Conservation (phyloP, 2,797 vertebrate species). For the Manis javanica region DNA sequence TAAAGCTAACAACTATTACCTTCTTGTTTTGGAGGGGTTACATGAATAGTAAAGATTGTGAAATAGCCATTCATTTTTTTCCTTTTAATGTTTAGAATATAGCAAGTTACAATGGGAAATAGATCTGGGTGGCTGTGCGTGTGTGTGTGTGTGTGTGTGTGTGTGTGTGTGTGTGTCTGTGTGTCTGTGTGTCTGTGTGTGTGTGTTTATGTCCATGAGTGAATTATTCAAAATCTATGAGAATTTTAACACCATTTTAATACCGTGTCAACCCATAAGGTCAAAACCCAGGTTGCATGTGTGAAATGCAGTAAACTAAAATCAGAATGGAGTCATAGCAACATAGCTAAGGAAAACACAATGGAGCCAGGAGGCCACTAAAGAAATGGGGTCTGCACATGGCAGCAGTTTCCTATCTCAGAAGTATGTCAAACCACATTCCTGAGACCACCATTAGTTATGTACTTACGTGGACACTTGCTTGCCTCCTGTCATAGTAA, state of each 20-base stretch:
- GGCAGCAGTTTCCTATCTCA: no score
- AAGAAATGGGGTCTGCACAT: no score
- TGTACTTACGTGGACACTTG: no score
- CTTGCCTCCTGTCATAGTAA: no score
- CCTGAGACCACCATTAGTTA: no score
- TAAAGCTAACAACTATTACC: background rate
- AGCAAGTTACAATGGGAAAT: background rate
- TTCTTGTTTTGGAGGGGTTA: background rate
- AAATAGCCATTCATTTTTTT: background rate
- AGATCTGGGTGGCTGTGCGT: background rate
- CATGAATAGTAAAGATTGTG: background rate
- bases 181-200: background rate
- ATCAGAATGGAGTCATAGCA: no score
- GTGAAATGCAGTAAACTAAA: no score
- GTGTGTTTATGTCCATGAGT: background rate
- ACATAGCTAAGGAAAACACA: no score
- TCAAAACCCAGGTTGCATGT: background rate
- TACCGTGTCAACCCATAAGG: background rate
- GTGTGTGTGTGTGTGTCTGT: background rate
- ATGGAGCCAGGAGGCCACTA: no score
- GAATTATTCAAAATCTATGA: background rate
- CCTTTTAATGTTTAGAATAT: background rate
- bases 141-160: background rate
- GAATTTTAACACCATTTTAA: background rate
- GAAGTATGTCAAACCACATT: no score